phyloP scores from a whole-genome alignment of 2,888 invertebrate species.

The Macrophya alboannulata region DNA sequence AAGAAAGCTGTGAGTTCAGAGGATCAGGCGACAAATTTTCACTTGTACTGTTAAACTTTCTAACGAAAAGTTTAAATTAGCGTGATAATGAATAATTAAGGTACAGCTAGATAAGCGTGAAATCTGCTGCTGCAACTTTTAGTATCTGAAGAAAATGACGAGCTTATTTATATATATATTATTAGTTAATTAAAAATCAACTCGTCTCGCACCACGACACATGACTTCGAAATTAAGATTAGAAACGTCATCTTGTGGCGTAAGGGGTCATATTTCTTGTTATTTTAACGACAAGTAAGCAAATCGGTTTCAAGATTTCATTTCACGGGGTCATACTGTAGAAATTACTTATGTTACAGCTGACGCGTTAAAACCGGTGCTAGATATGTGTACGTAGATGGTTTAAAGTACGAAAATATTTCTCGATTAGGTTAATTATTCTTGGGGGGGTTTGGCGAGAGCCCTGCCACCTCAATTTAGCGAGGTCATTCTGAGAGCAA shows the following conservation, averaged over 20 bases:
- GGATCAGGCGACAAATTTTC: conserved; percentile 26
- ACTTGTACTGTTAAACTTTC: neutral
- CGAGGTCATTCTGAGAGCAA: conserved; percentile 32
- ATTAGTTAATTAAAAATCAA: neutral
- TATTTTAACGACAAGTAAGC: neutral
- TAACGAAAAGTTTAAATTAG: conserved; percentile 32
- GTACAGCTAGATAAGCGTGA: neutral
- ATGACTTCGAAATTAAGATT: neutral
- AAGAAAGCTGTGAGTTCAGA: conserved; percentile 7
- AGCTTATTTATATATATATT: no score
- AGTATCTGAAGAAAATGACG: neutral
- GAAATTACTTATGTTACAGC: neutral
- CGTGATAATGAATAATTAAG: conserved; percentile 38
- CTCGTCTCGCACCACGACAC: neutral
- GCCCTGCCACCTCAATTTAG: conserved; percentile 25
- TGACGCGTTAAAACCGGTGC: neutral
- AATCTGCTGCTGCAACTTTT: neutral
- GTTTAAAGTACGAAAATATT: conserved; percentile 36
- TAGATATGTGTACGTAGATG: neutral
- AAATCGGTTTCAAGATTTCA: neutral
- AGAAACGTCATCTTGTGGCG: neutral
- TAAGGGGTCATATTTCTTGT: neutral
- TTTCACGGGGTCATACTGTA: neutral
- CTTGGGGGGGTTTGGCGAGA: conserved; percentile 11
- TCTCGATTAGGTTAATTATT: conserved; percentile 39